phyloP scores from a whole-genome alignment of 2,113 vertebrate species.

The Amphilophus citrinellus region DNA sequence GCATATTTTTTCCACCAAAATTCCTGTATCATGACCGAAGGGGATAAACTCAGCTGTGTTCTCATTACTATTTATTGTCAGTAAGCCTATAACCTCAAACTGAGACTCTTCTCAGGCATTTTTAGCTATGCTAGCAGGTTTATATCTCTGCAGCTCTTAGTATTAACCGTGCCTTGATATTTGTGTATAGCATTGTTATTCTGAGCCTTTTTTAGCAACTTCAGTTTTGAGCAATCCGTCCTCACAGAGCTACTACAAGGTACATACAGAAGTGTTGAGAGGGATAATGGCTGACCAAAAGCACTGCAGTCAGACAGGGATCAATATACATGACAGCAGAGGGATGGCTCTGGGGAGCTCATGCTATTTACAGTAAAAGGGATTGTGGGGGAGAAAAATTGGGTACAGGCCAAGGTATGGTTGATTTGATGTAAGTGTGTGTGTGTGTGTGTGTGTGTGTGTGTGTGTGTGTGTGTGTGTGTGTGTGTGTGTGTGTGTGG shows the following conservation, averaged over 20 bases:
- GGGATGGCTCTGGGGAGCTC: constrained; percentile 27
- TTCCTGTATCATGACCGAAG: no score
- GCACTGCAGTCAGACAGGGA: constrained; percentile 23
- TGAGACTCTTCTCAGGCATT: background rate
- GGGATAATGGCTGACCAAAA: constrained; percentile 24
- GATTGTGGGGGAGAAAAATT: constrained; percentile 18
- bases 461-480: background rate
- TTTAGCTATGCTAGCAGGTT: background rate
- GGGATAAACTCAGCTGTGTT: background rate
- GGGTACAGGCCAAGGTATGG: background rate
- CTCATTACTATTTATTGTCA: background rate
- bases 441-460: no score
- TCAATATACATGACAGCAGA: constrained; percentile 54
- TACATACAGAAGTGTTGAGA: background rate
- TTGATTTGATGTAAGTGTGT: background rate
- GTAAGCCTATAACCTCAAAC: background rate
- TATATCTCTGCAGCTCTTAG: background rate
- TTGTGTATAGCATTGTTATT: background rate
- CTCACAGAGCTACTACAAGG: background rate
- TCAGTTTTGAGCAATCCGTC: background rate
- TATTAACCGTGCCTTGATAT: background rate
- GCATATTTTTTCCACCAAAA: no score
- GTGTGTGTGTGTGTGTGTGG: background rate
- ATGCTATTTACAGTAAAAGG: constrained; percentile 65
- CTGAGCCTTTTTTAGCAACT: background rate